A percentile compares a stretch with the other conserved stretches of the same genome.
Evolutionary conservation across 2,888 invertebrate species (phyloP).

Genomic region (Limulus polyphemus): DNA sequence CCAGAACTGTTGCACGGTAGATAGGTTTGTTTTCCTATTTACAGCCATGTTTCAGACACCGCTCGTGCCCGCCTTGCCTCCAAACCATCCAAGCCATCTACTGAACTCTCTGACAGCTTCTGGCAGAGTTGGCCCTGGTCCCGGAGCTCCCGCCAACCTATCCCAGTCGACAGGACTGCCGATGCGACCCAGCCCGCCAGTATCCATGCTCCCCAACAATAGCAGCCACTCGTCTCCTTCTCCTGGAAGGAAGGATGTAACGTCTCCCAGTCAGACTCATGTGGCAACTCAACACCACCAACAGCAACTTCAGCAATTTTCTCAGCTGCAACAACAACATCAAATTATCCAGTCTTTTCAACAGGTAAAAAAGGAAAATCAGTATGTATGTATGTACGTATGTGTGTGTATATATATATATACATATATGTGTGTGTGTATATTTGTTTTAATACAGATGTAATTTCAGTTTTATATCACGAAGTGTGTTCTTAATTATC

Average conservation of each 20-base stretch:
- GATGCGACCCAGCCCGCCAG: slow-evolving; percentile 47
- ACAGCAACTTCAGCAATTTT: slow-evolving; percentile 25
- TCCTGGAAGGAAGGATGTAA: slow-evolving; percentile 18
- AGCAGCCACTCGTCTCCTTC: slow-evolving; percentile 22
- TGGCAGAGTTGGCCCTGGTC: slow-evolving; percentile 11
- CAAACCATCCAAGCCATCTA: slow-evolving; percentile 25
- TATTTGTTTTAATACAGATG: too few species aligned
- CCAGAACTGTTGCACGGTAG: too few species aligned
- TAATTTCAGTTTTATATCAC: too few species aligned
- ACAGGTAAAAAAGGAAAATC: slow-evolving; percentile 14
- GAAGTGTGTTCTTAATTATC: too few species aligned
- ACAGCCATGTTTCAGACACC: slow-evolving; percentile 56
- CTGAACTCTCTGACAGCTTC: slow-evolving; percentile 19
- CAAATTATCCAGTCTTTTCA: slow-evolving; percentile 24
- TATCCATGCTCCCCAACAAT: slow-evolving; percentile 36
- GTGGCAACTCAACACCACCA: slow-evolving; percentile 24
- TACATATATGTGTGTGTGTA: too few species aligned
- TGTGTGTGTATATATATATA: too few species aligned
- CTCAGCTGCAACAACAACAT: slow-evolving; percentile 25
- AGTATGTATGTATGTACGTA: too few species aligned
- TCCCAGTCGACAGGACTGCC: slow-evolving; percentile 31
- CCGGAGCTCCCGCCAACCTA: slow-evolving; percentile 12
- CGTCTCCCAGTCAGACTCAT: slow-evolving; percentile 18
- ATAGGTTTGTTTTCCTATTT: slow-evolving; percentile 1
- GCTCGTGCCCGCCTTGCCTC: slow-evolving; percentile 35